Conservation (phyloP, 35 echinoderm and acorn worm species). For the Antedon bifida region DNA sequence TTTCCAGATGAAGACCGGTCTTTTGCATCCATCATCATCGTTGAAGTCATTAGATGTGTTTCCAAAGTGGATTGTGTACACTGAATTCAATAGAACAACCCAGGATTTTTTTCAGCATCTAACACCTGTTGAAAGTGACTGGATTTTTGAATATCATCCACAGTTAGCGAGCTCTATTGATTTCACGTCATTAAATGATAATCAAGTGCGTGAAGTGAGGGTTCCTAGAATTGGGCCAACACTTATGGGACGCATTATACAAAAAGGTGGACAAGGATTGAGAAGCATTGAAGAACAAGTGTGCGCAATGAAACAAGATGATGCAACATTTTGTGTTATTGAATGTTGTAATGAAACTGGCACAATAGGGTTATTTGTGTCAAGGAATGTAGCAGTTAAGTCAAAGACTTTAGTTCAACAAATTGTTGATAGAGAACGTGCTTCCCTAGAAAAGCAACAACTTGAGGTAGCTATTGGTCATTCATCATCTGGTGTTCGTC, state of each 20-base stretch:
- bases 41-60: not conserved
- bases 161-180: constrained; percentile 4
- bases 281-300: constrained; percentile 17
- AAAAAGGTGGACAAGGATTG: constrained; percentile 2
- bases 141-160: constrained; percentile 16
- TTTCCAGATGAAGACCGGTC: constrained; percentile 14
- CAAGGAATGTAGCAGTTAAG: not conserved
- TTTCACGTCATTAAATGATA: not conserved
- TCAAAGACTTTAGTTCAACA: not conserved
- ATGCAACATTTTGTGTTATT: constrained; percentile 19
- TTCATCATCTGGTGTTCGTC: constrained; percentile 6
- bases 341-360: not conserved
- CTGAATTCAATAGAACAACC: constrained; percentile 7
- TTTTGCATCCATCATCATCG: constrained; percentile 25
- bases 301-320: not conserved
- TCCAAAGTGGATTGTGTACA: constrained; percentile 22
- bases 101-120: constrained; percentile 8
- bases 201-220: not conserved
- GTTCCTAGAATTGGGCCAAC: constrained; percentile 4
- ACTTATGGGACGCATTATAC: constrained; percentile 12
- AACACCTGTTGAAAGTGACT: constrained; percentile 15
- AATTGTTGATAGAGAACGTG: not conserved
- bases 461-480: constrained; percentile 11
- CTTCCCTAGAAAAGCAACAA: not conserved
- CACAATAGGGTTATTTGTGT: not conserved